Base-by-base conservation (phyloP, 2,888 invertebrate genomes). In the Coelopa pilipes region DNA sequence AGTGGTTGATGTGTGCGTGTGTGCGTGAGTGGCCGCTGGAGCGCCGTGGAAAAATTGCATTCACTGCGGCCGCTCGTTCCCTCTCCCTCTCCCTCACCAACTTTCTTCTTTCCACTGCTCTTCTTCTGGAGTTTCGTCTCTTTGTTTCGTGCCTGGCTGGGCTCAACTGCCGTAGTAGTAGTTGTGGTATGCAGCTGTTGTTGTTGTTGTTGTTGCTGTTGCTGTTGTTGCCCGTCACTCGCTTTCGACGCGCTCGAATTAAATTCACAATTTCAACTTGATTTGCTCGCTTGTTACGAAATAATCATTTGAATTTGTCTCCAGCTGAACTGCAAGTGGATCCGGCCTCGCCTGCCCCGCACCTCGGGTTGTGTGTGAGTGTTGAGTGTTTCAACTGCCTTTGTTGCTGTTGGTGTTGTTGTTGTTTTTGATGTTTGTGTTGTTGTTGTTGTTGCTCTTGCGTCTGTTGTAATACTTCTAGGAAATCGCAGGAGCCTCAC, bases 21-120 rank as follows among this genome's bases (percentile, higher is more conserved):
- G 49, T 15, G 62, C 74, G 76, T 74, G 77, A 74, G 79, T 78
- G 76, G 72, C 73, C n/a, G 53, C 53, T 15, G n/a, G 10, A 53
- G 53, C 3, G n/a, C 13, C 15, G n/a, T 53, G 10, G 53, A n/a
- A n/a, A 53, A 53, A 53, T 53, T 53, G 53, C 53, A 53, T 53
- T 53, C 3, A 15, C n/a, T 53, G 13, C 15, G 53, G 53, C 53
- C 53, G 17, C 65, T 55, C 19, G 12, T 49, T 55, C 60, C 66
- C 34, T 57, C 63, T 49, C 47, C 13, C 10, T 66, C 50, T 12
- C 24, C 70, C 55, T 62, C 66, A 62, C 19, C 17, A 17, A 63
- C 72, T 10, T 34, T 67, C 34, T 21, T 24, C 47, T 4, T 68
- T 50, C n/a, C n/a, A n/a, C n/a, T n/a, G n/a, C n/a, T n/a, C n/a